These are phyloP conservation scores for Resseliella maxima DNA, from an alignment of 2,888 invertebrate genomes.

Conservation along the genomic window DNA sequence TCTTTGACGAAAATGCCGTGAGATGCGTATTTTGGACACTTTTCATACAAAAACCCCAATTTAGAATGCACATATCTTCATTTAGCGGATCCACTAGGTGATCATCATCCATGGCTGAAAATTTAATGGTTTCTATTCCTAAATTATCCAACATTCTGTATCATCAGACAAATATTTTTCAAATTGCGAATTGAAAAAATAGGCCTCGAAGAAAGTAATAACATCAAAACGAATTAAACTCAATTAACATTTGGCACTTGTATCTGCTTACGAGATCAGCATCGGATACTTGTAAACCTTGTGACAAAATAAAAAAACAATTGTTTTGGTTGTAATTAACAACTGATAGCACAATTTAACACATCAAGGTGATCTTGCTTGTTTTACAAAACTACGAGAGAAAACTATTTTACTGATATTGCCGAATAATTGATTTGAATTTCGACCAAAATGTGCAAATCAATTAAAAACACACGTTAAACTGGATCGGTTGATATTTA, in stretches of 20 bases:
- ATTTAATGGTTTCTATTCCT: no score
- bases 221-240: constrained; percentile 18
- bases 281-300: not conserved
- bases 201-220: not conserved
- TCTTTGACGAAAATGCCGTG: no score
- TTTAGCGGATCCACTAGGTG: no score
- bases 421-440: not conserved
- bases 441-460: not conserved
- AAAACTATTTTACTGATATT: not conserved
- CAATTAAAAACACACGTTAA: not conserved
- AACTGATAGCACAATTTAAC: not conserved
- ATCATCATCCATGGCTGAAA: no score
- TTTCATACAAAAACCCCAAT: no score
- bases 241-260: constrained; percentile 48
- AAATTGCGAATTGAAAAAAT: no score
- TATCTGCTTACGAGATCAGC: constrained; percentile 12
- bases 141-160: no score
- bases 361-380: not conserved
- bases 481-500: not conserved
- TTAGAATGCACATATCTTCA: no score
- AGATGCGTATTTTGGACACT: no score
- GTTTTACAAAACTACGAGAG: not conserved
- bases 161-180: no score
- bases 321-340: not conserved
- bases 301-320: no score